Conservation (phyloP, 2,797 vertebrate genomes). For the Xiphorhynchus erythropygius region DNA sequence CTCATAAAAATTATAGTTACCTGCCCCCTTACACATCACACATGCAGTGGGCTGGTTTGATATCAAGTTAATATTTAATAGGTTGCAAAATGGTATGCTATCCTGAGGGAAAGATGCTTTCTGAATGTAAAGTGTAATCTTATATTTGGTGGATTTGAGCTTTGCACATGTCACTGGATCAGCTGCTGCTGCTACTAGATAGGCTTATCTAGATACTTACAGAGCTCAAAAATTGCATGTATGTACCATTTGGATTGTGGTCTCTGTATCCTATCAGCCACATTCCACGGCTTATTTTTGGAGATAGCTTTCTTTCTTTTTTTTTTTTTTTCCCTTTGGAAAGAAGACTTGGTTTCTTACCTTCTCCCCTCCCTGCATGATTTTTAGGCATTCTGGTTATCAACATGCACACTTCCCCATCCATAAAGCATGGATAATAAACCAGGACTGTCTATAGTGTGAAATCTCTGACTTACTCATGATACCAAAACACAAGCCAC, state of each 20-base stretch:
- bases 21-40: not conserved
- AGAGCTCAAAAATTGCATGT: not conserved
- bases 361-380: not conserved
- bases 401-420: not conserved
- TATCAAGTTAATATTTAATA: conserved; percentile 29
- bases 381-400: not conserved
- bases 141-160: not conserved
- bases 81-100: not conserved
- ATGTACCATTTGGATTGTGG: not conserved
- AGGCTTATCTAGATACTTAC: conserved; percentile 19
- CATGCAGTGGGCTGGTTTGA: not conserved
- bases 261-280: not conserved
- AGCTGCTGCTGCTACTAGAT: conserved; percentile 4
- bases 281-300: not conserved
- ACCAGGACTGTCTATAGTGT: not conserved
- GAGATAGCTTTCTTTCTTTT: not conserved
- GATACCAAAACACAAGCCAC: not conserved
- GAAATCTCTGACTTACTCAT: not conserved
- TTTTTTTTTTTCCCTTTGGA: not conserved
- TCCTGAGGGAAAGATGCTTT: not conserved
- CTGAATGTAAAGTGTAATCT: conserved; percentile 4
- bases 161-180: not conserved
- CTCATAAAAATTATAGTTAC: not conserved
- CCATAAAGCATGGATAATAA: not conserved
- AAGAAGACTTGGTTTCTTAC: not conserved